Evolutionary conservation across 2,113 vertebrate species (phyloP).

Genomic region (Capreolus pygargus): DNA sequence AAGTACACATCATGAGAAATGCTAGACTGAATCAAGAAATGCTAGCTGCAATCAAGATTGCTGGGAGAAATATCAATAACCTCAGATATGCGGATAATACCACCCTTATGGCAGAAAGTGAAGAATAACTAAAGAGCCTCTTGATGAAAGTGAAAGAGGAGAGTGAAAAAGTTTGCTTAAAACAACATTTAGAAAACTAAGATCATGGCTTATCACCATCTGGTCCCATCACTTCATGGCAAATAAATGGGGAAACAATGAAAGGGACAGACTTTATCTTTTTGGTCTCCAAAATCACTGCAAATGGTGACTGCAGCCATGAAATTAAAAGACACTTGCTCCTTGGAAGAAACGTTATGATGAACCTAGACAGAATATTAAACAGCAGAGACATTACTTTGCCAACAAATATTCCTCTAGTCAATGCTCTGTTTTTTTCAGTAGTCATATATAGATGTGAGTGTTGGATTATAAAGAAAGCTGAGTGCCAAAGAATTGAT

Average conservation of each 20-base stretch:
- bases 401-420: background rate
- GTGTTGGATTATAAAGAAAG: background rate
- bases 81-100: background rate
- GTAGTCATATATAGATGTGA: background rate
- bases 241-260: background rate
- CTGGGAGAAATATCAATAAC: background rate
- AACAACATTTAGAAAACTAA: background rate
- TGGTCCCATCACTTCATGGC: background rate
- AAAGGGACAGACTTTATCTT: background rate
- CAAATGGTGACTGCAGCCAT: background rate
- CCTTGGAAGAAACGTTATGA: background rate
- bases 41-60: background rate
- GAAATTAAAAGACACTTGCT: background rate
- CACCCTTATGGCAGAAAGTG: background rate
- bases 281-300: background rate
- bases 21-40: background rate
- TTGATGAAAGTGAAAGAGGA: background rate
- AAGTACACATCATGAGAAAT: background rate
- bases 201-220: background rate
- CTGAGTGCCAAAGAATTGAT: background rate
- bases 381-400: background rate
- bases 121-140: background rate
- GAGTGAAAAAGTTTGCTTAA: background rate
- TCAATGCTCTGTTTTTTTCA: background rate
- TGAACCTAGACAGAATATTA: background rate